Evolutionary conservation across 2,797 vertebrate species (phyloP).

Genomic region (Sylvia borin): DNA sequence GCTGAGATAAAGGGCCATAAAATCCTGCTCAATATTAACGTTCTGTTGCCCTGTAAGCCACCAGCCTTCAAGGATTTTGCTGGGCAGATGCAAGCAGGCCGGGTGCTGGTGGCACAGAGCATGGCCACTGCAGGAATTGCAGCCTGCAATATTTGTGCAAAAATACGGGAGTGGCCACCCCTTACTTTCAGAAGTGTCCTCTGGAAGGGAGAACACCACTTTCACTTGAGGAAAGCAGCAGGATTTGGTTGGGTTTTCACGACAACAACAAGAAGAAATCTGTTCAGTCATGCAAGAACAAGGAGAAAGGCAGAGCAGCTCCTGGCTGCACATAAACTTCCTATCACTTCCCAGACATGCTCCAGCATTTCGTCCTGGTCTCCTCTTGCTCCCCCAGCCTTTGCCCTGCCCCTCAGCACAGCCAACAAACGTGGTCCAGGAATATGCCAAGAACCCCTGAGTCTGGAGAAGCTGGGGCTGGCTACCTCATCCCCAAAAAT

Average conservation of each 20-base stretch:
- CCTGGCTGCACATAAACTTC: background rate
- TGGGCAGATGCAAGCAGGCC: background rate
- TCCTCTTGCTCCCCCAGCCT: background rate
- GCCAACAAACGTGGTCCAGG: background rate
- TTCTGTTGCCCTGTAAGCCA: background rate
- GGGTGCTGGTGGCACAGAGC: background rate
- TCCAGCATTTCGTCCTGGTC: background rate
- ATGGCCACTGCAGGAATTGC: background rate
- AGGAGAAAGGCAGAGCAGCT: background rate
- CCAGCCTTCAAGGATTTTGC: background rate
- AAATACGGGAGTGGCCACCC: accelerated
- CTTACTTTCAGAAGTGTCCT: background rate
- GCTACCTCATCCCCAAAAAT: background rate
- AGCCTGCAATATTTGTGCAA: background rate
- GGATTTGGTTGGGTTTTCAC: background rate
- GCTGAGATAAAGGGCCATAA: slow-evolving; percentile 1
- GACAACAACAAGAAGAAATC: background rate
- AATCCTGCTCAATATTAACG: background rate
- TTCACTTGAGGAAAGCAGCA: background rate
- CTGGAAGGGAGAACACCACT: background rate
- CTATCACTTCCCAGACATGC: background rate
- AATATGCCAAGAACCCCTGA: background rate
- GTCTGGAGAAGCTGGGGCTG: background rate
- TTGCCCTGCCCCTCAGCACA: background rate
- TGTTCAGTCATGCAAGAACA: background rate